phyloP scores from a whole-genome alignment of 1,140 invertebrate genomes.

The Mesaphorura yosii region DNA sequence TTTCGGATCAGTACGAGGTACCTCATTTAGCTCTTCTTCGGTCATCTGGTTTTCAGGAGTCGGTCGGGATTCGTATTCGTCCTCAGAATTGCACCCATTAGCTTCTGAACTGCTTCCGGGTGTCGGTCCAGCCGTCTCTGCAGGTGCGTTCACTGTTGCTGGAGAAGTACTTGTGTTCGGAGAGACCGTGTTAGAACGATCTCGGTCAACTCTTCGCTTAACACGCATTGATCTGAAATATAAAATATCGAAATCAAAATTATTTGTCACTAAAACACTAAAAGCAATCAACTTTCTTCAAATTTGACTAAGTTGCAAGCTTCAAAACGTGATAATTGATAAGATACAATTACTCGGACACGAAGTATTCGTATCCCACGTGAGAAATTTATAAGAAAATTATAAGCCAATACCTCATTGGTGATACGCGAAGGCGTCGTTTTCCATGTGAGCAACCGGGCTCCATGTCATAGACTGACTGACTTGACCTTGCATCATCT shows the following conservation, averaged over 20 bases:
- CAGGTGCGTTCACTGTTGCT: neutral
- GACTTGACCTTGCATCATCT: slow-evolving; percentile 43
- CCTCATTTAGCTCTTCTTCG: slow-evolving; percentile 49
- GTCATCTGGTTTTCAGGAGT: slow-evolving; percentile 42
- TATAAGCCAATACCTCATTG: slow-evolving; percentile 43
- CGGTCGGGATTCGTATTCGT: slow-evolving; percentile 53
- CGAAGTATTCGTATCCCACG: no score
- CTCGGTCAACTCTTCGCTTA: neutral
- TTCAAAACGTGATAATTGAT: no score
- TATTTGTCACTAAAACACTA: neutral
- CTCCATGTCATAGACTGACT: slow-evolving; percentile 38
- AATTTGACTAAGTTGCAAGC: no score
- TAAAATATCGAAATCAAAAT: neutral
- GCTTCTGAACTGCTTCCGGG: slow-evolving; percentile 26
- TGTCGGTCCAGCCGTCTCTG: neutral
- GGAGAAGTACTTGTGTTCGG: neutral
- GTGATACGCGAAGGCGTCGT: slow-evolving; percentile 46
- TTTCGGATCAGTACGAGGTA: slow-evolving; percentile 29
- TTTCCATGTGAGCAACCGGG: slow-evolving; percentile 46
- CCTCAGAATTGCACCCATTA: slow-evolving; percentile 60
- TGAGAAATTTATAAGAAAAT: no score
- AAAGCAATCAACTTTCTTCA: neutral
- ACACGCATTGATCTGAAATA: neutral
- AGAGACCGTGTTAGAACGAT: neutral
- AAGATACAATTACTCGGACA: no score